Evolutionary conservation across 2,888 invertebrate genomes (phyloP).

Genomic region (Tachystola acroxantha): DNA sequence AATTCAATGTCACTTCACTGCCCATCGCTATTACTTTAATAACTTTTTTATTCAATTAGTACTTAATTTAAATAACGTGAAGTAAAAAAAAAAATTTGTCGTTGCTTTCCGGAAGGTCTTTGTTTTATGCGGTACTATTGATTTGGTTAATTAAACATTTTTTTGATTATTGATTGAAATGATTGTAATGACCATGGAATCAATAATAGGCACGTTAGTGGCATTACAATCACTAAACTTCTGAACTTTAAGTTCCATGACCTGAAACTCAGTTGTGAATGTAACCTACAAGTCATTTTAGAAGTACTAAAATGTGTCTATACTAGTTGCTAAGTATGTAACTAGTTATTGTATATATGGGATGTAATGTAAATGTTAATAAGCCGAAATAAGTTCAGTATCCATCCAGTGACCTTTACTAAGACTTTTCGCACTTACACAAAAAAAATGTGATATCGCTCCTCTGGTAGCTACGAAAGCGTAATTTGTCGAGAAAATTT

Average conservation of each 20-base stretch:
- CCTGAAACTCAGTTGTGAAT: neutral
- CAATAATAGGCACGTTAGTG: neutral
- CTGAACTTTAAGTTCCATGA: neutral
- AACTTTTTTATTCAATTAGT: constrained; percentile 6
- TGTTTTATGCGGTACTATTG: constrained; percentile 1
- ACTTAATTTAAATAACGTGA: constrained; percentile 7
- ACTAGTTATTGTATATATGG: too few species aligned
- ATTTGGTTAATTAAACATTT: neutral
- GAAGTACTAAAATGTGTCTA: too few species aligned
- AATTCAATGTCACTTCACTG: constrained; percentile 8
- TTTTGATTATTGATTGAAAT: neutral
- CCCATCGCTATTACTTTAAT: constrained; percentile 5
- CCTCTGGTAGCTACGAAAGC: too few species aligned
- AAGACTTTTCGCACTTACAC: too few species aligned
- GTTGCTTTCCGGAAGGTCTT: constrained; percentile 8
- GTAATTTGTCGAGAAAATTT: too few species aligned
- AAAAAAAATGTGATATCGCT: too few species aligned
- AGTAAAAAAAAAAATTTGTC: constrained; percentile 3
- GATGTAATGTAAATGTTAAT: too few species aligned
- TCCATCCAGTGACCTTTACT: too few species aligned
- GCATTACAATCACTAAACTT: neutral
- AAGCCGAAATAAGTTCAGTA: too few species aligned
- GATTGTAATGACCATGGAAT: neutral
- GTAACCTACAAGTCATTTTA: neutral
- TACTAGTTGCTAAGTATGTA: too few species aligned